Evolutionary conservation across 2,888 invertebrate genomes (phyloP), one percentile per base, ranked within the genome.

Genomic region (Eupithecia centaureata): DNA sequence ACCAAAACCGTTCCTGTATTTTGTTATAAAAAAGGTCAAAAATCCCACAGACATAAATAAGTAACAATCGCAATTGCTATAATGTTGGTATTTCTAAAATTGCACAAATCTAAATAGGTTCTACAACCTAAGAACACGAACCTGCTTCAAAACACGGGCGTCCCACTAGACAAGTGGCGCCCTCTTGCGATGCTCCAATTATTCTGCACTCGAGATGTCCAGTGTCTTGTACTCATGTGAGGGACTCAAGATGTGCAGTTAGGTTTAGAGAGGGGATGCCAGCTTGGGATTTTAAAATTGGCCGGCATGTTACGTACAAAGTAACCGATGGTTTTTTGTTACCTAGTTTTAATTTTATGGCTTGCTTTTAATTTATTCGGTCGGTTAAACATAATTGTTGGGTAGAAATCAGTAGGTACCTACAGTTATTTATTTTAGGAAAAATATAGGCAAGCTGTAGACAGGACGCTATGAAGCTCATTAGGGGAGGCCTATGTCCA

Each of bases 141-240:
- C 52, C 47, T 47, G 28, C n/a, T n/a, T 32, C 18, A 32, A 18
- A 28, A 32, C 57, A n/a, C 30, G 30, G 57, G 5, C 22, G 28
- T 56, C 18, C 56, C 18, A 13, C 30, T 57, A 33, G 32, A 69
- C 65, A 58, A 67, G 67, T 61, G 69, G 65, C 64, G 62, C 59
- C 59, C 69, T 62, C 67, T 69, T 28, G 62, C 52, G 63, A 30
- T 38, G 63, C 72, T 77, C 77, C 77, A 78, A 78, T 78, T 78
- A 78, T 74, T 63, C 71, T 65, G 70, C 74, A 65, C 75, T 73
- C 62, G 70, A 75, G 67, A 72, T 73, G 74, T 75, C 76, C 76
- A 74, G 73, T 68, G 73, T 68, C 65, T 72, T 63, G 64, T 61
- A 32, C 61, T 58, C 65, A 35, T 65, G 62, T 52, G 65, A 67